Base-by-base conservation (phyloP, 2,797 vertebrate species). In the Hippopotamyrus pictus region DNA sequence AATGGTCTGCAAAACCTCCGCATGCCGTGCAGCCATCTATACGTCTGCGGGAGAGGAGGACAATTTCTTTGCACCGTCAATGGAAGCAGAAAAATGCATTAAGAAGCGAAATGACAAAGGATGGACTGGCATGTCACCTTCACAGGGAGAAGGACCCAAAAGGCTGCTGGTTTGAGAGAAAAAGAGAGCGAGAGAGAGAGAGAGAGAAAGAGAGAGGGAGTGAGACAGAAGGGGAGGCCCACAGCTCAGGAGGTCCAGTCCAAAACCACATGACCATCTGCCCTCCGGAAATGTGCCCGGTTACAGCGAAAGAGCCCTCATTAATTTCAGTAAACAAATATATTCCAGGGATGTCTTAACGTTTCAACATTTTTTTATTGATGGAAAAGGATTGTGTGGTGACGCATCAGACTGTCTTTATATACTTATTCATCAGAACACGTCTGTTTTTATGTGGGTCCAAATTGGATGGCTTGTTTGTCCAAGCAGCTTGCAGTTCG, bases 151-250 rank as follows among this genome's bases (percentile, higher is more conserved):
- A 29, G 17, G 33, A 37, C 14, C 33, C 69, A 41, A 76, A 79
- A 37, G 73, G 37, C 73, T 4, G 37, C 37, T 79, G 73, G 73
- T 79, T 79, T 14, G 85, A 59, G 85, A 59, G 50, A 51, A 14
- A 51, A 29, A 2, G 37, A 11, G 41, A 83, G 76, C 17, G 33
- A 76, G 69, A 79, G 14, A 19, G 37, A 6, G 37, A 79, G 86
- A 76, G 69, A 37, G 0, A 37, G 11, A 37, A 22, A 14, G 46
- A 29, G 88, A 59, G 87, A 83, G 69, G 90, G 91, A 90, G 62
- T 85, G 51, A 88, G 88, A 91, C 79, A 6, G 54, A 37, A 22
- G 46, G 53, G 53, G 29, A 87, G 86, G 53, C 51, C 51, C 29
- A 19, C 19, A 88, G 87, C 59, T 44, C 59, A 41, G 53, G 29